Base-by-base conservation (phyloP, 1,140 invertebrate genomes). In the Heterodera schachtii region DNA sequence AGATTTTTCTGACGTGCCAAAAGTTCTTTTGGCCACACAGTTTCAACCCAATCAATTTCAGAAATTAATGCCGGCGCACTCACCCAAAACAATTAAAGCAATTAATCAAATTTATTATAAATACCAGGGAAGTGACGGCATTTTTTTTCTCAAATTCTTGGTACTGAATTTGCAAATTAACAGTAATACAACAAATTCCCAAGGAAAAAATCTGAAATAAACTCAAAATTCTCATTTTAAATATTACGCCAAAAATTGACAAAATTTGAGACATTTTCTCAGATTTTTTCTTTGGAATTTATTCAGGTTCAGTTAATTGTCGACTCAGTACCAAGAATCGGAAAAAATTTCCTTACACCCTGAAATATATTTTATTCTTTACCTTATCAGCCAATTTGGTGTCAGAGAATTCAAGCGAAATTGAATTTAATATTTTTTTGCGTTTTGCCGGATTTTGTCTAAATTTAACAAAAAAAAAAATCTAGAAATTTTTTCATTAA, bases 21-120 rank as follows among this genome's bases (percentile, higher is more conserved):
- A 16, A 98, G 92, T 90, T 97, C 94, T 70, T 94, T 91, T 3
- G 97, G 97, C 96, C 97, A 99, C 0, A 97, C 95, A 43, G 94
- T 94, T 87, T 98, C 95, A 1, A 98, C 96, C 97, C 97, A 99
- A 92, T 98, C 97, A 49, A 98, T 93, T 91, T 96, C 94, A 69
- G 95, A 92, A 0, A 98, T 93, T 90, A 92, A 84, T 8, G 75
- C 67, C 3, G 89, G 88, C 60, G 46, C 44, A 31, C 60, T 78
- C 0, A 86, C 84, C 85, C 86, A n/a, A 86, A 19, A 19, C 13
- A 19, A 31, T 31, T 31, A 31, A 31, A 31, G 82, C 49, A 85
- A 1, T 31, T 31, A 31, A 16, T 47, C 19, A 44, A 80, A 79
- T 13, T 43, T 16, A 60, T 8, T 8, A 3, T 47, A 5, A 5